Evolutionary conservation across 2,888 invertebrate species (phyloP), one percentile per base, ranked within the genome.

Genomic region (Hirtodrosophila alboralis): DNA sequence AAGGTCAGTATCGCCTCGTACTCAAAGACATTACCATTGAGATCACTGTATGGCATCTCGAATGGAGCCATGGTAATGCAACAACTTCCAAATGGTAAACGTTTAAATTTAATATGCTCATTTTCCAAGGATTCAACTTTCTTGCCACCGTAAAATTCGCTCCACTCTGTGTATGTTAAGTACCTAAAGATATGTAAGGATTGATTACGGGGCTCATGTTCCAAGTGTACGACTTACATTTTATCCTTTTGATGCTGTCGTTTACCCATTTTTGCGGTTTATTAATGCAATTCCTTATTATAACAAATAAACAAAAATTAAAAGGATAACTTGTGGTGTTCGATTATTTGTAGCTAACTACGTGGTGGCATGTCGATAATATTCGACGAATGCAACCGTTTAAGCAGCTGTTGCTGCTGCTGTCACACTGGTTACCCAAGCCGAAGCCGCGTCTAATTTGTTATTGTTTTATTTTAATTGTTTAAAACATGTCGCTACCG

Each of bases 161-260:
- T 94, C 97, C 89, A 90, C 52, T 90, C 89, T 1, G 89, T 90
- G 86, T 90, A 90, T 51, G 89, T 90, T 2, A 90, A 67, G 73
- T 90, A 90, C 89, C 89, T 89, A n/a, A 0, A 4, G 10, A 33
- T 7, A 14, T 1, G 6, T 0, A 8, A 1, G 1, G 0, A 14
- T 1, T 51, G 9, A 36, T 0, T 12, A 16, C 2, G 0, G 0
- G 1, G 0, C 1, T 4, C 1, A 0, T 14, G 0, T 4, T 10
- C 2, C 2, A 4, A 12, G 1, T 27, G 1, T 10, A 4, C 48
- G 27, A 89, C 91, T 91, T 92, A 95, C 96, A 97, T 95, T 94
- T 97, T 97, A 92, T 97, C 97, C 88, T 97, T 97, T 89, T 97
- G 97, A 92, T 97, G 97, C 87, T 97, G 97, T 76, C 96, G 92